phyloP scores from a whole-genome alignment of 2,797 vertebrate genomes.

The Hypotaenidia philippensis region DNA sequence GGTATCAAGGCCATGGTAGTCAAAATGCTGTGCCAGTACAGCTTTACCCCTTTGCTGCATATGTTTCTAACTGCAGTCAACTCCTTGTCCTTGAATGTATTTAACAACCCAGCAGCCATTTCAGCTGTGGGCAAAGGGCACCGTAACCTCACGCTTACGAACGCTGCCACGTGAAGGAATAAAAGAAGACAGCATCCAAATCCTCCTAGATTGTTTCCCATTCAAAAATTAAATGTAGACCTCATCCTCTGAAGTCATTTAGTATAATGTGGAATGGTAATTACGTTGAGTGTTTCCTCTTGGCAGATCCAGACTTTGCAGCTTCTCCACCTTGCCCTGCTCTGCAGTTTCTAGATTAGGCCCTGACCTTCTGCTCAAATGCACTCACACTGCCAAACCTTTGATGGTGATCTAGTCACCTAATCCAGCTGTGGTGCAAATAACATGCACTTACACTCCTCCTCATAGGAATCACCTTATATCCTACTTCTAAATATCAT shows the following conservation, averaged over 20 bases:
- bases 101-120: background rate
- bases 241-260: background rate
- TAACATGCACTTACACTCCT: background rate
- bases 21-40: background rate
- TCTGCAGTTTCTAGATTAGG: background rate
- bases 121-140: background rate
- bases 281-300: conserved; percentile 9
- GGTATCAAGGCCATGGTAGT: background rate
- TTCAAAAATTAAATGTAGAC: conserved; percentile 2
- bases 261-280: background rate
- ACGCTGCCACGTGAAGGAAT: background rate
- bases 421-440: background rate
- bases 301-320: background rate
- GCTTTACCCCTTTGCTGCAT: background rate
- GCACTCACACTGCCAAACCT: background rate
- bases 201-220: background rate
- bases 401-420: background rate
- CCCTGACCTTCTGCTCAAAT: background rate
- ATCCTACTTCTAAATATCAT: background rate
- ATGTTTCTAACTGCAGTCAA: background rate
- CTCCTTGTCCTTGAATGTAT: background rate
- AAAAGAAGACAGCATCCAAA: background rate
- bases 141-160: rapidly evolving
- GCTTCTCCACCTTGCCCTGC: background rate
- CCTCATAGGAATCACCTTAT: background rate